Evolutionary conservation across 2,888 invertebrate species (phyloP).

Genomic region (Habroteleia sp.): DNA sequence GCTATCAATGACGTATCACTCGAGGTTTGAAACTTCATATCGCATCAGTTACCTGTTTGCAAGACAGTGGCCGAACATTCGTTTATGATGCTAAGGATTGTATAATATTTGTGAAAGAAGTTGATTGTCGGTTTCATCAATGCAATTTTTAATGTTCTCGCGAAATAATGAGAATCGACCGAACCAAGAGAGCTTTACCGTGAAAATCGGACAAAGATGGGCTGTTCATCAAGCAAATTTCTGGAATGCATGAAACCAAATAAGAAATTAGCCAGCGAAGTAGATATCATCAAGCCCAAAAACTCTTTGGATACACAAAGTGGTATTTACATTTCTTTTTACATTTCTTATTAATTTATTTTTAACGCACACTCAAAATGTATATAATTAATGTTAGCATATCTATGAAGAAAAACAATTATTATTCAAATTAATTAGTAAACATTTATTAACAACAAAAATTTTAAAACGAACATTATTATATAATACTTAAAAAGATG

Average conservation of each 20-base stretch:
- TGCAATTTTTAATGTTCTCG: conserved; percentile 34
- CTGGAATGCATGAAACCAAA: conserved; percentile 66
- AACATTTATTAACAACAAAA: too few species aligned
- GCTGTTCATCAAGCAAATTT: conserved; percentile 64
- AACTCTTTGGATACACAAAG: conserved; percentile 47
- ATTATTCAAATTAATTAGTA: too few species aligned
- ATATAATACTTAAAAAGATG: too few species aligned
- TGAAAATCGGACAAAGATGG: conserved; percentile 57
- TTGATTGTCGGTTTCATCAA: conserved; percentile 24
- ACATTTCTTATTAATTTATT: too few species aligned
- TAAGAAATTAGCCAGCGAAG: conserved; percentile 42
- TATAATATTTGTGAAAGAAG: neutral
- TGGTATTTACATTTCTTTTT: too few species aligned
- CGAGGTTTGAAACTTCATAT: conserved; percentile 11
- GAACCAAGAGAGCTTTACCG: conserved; percentile 26
- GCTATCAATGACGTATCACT: conserved; percentile 32
- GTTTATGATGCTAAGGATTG: conserved; percentile 6
- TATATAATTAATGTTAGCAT: too few species aligned
- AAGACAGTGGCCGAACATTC: neutral
- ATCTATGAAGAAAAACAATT: too few species aligned
- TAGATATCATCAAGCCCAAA: conserved; percentile 30
- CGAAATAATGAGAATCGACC: conserved; percentile 48
- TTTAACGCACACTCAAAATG: too few species aligned
- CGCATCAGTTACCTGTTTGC: conserved; percentile 19
- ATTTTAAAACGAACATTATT: too few species aligned